These are phyloP conservation scores for Silurus asotus DNA, from an alignment of 2,113 vertebrate species.

Conservation along the genomic window DNA sequence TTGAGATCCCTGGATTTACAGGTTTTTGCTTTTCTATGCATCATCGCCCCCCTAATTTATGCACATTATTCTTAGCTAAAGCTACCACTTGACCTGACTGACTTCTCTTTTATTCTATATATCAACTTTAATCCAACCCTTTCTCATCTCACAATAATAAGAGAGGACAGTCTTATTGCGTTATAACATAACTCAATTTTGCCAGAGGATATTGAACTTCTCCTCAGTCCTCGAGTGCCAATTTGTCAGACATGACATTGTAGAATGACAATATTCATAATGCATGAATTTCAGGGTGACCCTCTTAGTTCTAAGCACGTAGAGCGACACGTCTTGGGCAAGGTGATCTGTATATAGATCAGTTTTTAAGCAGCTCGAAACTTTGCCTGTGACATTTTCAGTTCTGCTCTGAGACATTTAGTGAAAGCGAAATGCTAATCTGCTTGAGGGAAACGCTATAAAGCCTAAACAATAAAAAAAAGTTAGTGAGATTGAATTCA, in stretches of 20 bases:
- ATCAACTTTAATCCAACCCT: conserved; percentile 1
- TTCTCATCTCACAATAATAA: background rate
- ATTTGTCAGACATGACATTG: conserved; percentile 21
- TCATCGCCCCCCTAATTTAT: background rate
- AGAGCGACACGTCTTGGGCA: background rate
- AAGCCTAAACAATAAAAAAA: background rate
- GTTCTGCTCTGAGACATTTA: too few species aligned
- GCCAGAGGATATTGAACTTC: conserved; percentile 20
- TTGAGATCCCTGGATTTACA: background rate
- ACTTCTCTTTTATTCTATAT: background rate
- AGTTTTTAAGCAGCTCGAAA: background rate
- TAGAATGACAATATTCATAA: conserved; percentile 23
- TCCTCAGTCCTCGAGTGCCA: conserved; percentile 10
- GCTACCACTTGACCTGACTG: background rate
- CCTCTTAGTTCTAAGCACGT: background rate
- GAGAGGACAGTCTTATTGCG: background rate
- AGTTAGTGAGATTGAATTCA: background rate
- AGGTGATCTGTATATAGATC: background rate
- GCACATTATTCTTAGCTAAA: background rate
- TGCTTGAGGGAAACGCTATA: background rate
- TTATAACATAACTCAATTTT: conserved; percentile 33
- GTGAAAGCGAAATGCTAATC: background rate
- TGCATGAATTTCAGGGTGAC: conserved; percentile 34
- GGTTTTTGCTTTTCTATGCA: background rate
- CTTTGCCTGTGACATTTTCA: background rate